A percentile compares a stretch with the other conserved stretches of the same genome.
These are phyloP conservation scores for Podarcis cretensis DNA, from an alignment of 2,113 vertebrate species.

Conservation along the genomic window DNA sequence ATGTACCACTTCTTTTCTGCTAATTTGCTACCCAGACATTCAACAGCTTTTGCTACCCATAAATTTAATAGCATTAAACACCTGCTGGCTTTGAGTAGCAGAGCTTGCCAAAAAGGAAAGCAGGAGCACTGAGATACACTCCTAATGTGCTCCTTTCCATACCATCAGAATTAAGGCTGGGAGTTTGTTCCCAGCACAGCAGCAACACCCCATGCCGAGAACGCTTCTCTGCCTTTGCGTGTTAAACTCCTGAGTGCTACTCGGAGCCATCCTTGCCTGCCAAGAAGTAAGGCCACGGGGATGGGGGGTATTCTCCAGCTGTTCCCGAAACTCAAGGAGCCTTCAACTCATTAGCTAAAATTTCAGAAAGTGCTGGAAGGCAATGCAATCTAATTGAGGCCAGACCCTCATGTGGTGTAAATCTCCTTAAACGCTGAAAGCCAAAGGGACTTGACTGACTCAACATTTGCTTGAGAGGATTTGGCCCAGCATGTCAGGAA, in stretches of 20 bases:
- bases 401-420: slow-evolving; percentile 5
- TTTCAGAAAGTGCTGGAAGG: not conserved
- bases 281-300: not conserved
- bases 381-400: slow-evolving; percentile 4
- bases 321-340: slow-evolving; percentile 38
- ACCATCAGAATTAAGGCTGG: slow-evolving; percentile 55
- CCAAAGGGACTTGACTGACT: not conserved
- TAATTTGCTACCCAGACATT: slow-evolving; percentile 82
- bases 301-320: slow-evolving; percentile 7
- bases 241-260: slow-evolving; percentile 40
- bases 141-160: slow-evolving; percentile 65
- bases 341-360: slow-evolving; percentile 25
- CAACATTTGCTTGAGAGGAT: slow-evolving; percentile 5
- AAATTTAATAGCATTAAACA: slow-evolving; percentile 84
- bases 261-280: slow-evolving; percentile 33
- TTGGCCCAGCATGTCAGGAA: not conserved
- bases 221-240: slow-evolving; percentile 47
- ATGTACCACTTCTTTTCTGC: slow-evolving; percentile 30
- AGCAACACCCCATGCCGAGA: slow-evolving; percentile 48
- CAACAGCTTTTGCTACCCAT: slow-evolving; percentile 77
- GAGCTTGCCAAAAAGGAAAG: slow-evolving; percentile 77
- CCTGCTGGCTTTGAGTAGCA: slow-evolving; percentile 76
- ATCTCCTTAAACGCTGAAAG: slow-evolving; percentile 3
- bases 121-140: slow-evolving; percentile 67
- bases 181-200: slow-evolving; percentile 52